Evolutionary conservation across 2,888 invertebrate species (phyloP), one percentile per base, ranked within the genome.

Genomic region (Lycophotia porphyrea): DNA sequence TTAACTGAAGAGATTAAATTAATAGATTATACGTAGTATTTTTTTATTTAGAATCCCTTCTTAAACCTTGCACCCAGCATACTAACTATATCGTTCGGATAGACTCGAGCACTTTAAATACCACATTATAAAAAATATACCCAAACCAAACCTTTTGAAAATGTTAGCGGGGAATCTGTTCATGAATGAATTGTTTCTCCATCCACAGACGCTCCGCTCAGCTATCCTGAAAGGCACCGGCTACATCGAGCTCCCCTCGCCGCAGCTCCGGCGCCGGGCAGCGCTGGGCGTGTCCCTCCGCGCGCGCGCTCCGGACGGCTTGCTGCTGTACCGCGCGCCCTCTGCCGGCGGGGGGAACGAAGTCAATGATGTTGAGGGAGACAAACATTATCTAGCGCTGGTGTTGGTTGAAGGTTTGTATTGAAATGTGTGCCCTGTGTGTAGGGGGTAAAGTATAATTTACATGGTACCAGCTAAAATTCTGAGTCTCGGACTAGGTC

Each of bases 221-320:
- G 98, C 98, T 42, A 98, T 98, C 81, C 98, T 98, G 85, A 97
- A 97, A 87, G 98, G 98, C 11, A 96, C 97, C 39, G 99, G 99
- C 9, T 98, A 97, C 92, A 94, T 99, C 60, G 98, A 98, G 91
- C 94, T 99, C 44, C 96, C 97, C 0, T 97, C 98, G 0, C 97
- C 97, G n/a, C 94, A 97, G 0, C 92, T 98, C 13, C 97, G 97
- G 0, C 98, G 98, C 80, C 97, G 97, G 74, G 97, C 98, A 0
- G 97, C 97, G 5, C 94, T 98, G 5, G 98, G 98, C 0, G 97
- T 99, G 77, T 98, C 98, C 7, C 98, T 99, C 94, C 97, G 98
- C 67, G 98, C 98, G 0, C 94, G 97, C 18, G 97, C 97, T 76
- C 90, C 97, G 0, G 97, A 97, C 76, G 98, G 98, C 0, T 91